phyloP scores from a whole-genome alignment of 2,797 vertebrate species.

The Acomys russatus region DNA sequence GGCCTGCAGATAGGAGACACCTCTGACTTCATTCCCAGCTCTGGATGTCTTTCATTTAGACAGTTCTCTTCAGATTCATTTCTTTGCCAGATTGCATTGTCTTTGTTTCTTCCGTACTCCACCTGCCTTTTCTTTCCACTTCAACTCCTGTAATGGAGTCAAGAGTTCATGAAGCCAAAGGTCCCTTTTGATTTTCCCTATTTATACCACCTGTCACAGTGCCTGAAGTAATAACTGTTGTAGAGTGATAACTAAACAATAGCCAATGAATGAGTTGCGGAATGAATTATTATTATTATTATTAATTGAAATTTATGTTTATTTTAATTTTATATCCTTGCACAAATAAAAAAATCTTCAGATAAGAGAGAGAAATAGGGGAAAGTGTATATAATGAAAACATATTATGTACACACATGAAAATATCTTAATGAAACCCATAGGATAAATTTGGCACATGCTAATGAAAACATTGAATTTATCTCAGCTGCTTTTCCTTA shows the following conservation, averaged over 20 bases:
- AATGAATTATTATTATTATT: not conserved
- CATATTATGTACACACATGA: not conserved
- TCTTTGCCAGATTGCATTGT: not conserved
- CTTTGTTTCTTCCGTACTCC: not conserved
- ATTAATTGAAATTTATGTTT: not conserved
- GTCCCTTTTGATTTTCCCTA: not conserved
- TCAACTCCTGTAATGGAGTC: not conserved
- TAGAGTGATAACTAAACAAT: not conserved
- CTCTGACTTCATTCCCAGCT: not conserved
- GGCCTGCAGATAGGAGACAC: not conserved
- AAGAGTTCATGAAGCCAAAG: not conserved
- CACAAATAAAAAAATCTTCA: not conserved
- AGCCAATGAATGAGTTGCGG: not conserved
- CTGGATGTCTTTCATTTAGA: not conserved
- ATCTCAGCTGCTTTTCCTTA: not conserved
- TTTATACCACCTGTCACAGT: not conserved
- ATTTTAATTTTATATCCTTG: not conserved
- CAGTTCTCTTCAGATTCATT: not conserved
- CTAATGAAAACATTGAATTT: not conserved
- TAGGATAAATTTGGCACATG: not conserved
- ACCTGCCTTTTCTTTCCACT: not conserved
- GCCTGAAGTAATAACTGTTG: too few species aligned
- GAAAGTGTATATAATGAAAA: not conserved
- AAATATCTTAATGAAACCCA: not conserved
- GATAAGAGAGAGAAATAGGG: not conserved